phyloP scores from a whole-genome alignment of 2,113 vertebrate species.

The human (Homo sapiens) region GRCh38 chr22:50245501-50246000 shows the following conservation, averaged over 20 bases:
- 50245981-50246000: constrained; percentile 75
- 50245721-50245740: constrained; percentile 76
- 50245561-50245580: not conserved
- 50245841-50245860: not conserved
- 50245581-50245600: too few relatives aligned
- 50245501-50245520: not conserved
- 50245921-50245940: constrained; percentile 85
- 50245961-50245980: constrained; percentile 86
- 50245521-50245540: not conserved
- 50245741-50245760: constrained; percentile 71
- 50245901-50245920: constrained; percentile 88
- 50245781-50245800: constrained; percentile 71
- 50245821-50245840: constrained; percentile 72
- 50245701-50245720: constrained; percentile 65
- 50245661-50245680: constrained; percentile 62
- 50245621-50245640: too few relatives aligned
- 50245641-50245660: not conserved
- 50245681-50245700: constrained; percentile 83
- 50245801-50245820: constrained; percentile 61
- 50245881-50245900: not conserved
- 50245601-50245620: too few relatives aligned
- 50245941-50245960: constrained; percentile 88
- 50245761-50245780: constrained; percentile 68
- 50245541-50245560: not conserved
- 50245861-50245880: not conserved